Conservation (phyloP, 2,113 vertebrate genomes). For the Chroicocephalus ridibundus region DNA sequence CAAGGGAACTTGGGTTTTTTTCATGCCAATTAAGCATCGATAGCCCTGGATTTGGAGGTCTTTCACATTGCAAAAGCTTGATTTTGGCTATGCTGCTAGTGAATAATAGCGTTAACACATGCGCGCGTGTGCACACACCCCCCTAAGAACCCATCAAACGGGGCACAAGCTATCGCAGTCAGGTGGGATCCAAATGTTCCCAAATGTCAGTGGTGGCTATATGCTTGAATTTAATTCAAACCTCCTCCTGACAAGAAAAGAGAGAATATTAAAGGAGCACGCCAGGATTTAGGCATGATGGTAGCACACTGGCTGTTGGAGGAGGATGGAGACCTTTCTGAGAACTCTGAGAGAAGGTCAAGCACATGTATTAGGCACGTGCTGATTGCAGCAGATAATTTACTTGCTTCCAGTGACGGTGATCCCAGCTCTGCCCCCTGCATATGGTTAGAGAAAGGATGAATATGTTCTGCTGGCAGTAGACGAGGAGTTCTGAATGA, state of each 20-base stretch:
- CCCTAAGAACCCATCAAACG: background rate
- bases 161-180: background rate
- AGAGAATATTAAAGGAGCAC: background rate
- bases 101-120: background rate
- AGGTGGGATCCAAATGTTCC: background rate
- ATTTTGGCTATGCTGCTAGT: background rate
- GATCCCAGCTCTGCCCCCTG: background rate
- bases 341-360: background rate
- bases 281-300: background rate
- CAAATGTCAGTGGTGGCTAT: background rate
- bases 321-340: background rate
- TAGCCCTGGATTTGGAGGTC: background rate
- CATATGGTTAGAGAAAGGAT: background rate
- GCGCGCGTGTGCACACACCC: accelerated
- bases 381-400: background rate
- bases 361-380: accelerated
- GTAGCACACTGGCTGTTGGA: background rate
- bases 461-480: background rate
- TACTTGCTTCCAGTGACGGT: background rate
- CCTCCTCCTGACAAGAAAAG: background rate
- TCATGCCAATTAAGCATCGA: background rate
- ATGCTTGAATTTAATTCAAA: background rate
- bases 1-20: background rate
- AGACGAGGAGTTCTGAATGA: background rate
- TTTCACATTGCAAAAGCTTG: background rate